phyloP scores from a whole-genome alignment of 2,888 invertebrate genomes.

The Leucophenga montana region DNA sequence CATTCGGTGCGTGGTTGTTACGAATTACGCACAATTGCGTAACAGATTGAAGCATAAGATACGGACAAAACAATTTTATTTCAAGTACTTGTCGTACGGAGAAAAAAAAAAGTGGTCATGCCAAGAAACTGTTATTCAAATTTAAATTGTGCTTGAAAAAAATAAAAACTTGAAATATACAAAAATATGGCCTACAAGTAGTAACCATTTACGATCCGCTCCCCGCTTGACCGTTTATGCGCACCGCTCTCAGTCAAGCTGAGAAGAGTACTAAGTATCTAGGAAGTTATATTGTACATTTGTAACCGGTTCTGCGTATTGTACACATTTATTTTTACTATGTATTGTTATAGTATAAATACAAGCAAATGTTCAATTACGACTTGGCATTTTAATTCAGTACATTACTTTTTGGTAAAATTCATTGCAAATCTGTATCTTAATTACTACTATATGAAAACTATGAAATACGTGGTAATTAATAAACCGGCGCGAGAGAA shows the following conservation, averaged over 20 bases:
- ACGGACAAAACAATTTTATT: slow-evolving; percentile 41
- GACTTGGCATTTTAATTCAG: too few relatives aligned
- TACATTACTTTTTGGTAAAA: too few relatives aligned
- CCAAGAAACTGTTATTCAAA: slow-evolving; percentile 3
- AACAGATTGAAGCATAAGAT: slow-evolving; percentile 63
- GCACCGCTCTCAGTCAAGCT: not conserved
- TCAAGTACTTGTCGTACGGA: slow-evolving; percentile 7
- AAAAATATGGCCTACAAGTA: not conserved
- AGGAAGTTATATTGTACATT: not conserved
- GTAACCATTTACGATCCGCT: too few relatives aligned
- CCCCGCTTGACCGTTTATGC: too few relatives aligned
- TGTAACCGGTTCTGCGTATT: slow-evolving; percentile 17
- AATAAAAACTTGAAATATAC: not conserved
- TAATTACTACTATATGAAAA: too few relatives aligned
- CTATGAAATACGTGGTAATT: too few relatives aligned
- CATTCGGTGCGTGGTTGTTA: slow-evolving; percentile 39
- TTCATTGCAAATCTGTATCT: too few relatives aligned
- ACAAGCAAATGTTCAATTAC: too few relatives aligned
- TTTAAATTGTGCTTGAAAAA: not conserved
- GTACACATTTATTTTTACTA: not conserved
- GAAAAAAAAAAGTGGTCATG: slow-evolving; percentile 1
- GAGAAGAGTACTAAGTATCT: not conserved
- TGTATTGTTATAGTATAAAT: too few relatives aligned
- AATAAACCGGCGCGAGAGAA: too few relatives aligned
- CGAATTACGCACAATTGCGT: slow-evolving; percentile 66